Evolutionary conservation across 2,797 vertebrate genomes (phyloP).

Genomic region (Pangasius sanitwongsei): DNA sequence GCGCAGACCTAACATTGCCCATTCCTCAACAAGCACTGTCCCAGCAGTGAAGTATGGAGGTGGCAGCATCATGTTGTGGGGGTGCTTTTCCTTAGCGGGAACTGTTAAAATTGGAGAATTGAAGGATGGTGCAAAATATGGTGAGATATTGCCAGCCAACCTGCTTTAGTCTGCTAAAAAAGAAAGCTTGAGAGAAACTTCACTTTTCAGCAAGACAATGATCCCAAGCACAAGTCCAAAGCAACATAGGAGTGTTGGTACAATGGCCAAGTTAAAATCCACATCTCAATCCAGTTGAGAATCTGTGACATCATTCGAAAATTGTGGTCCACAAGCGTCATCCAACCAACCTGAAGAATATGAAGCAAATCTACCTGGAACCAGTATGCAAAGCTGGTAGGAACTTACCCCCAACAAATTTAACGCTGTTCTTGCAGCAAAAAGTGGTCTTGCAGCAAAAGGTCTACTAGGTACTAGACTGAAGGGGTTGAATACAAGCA

Average conservation of each 20-base stretch:
- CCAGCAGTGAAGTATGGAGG: background rate
- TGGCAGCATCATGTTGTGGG: background rate
- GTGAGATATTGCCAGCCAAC: background rate
- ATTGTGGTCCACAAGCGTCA: background rate
- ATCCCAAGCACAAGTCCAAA: background rate
- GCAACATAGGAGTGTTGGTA: background rate
- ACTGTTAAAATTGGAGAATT: background rate
- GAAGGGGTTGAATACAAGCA: too few relatives aligned
- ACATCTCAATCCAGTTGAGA: background rate
- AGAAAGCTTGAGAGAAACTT: background rate
- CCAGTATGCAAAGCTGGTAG: too few relatives aligned
- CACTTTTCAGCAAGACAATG: background rate
- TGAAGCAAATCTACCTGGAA: background rate
- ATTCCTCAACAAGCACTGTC: background rate
- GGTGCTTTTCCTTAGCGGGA: background rate
- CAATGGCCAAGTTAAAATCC: background rate
- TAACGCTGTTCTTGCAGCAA: too few relatives aligned
- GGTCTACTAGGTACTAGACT: too few relatives aligned
- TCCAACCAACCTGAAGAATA: background rate
- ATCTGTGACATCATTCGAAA: background rate
- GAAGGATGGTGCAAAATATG: background rate
- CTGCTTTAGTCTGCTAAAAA: background rate
- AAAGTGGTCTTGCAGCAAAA: too few relatives aligned
- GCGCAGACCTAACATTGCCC: background rate
- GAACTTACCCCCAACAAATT: too few relatives aligned